Evolutionary conservation across 2,797 vertebrate genomes (phyloP), one percentile per base, ranked within the genome.

Genomic region (Xiphorhynchus erythropygius): DNA sequence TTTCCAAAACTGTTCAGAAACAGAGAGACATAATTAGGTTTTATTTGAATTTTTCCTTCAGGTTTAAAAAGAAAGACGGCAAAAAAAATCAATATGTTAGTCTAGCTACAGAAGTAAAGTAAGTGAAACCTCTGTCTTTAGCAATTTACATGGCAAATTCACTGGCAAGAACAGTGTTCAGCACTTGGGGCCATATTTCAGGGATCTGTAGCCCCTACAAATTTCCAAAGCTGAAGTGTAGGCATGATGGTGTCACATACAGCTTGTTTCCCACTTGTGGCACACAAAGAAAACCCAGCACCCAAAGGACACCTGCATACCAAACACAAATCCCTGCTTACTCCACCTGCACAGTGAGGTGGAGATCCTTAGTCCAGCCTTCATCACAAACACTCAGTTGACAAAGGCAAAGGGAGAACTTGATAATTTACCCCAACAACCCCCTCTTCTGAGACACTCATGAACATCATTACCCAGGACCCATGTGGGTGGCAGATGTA

Each of bases 1-100:
- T 98, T 97, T 98, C 95, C 81, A 96, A 95, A 97, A 97, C 96
- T 94, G 83, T 82, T 96, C 96, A 95, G 96, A 97, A 96, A 97
- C 73, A 95, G 65, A 97, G 47, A 96, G 76, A 91, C 47, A 13
- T 96, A 96, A 97, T 98, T 96, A 96, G 89, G 75, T 90, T 97
- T 97, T 94, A 97, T 95, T 93, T 96, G 60, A 98, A 94, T 81
- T 93, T 96, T 97, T 97, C 44, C 84, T 95, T 97, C 53, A 60
- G 22, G 80, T 96, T 94, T 90, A 67, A 96, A 97, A 96, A 95
- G 65, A 94, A 96, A 83, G 69, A 94, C 42, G 7, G 63, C 25
- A 47, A 30, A 73, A 71, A 64, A 95, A 96, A 96, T 97, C 97
- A 96, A 97, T 97, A 96, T 21, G 23, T 94, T 93, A 93, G 78